Evolutionary conservation across 2,888 invertebrate species (phyloP), one percentile per base, ranked within the genome.

Genomic region (Melikaiella ostensackeni): DNA sequence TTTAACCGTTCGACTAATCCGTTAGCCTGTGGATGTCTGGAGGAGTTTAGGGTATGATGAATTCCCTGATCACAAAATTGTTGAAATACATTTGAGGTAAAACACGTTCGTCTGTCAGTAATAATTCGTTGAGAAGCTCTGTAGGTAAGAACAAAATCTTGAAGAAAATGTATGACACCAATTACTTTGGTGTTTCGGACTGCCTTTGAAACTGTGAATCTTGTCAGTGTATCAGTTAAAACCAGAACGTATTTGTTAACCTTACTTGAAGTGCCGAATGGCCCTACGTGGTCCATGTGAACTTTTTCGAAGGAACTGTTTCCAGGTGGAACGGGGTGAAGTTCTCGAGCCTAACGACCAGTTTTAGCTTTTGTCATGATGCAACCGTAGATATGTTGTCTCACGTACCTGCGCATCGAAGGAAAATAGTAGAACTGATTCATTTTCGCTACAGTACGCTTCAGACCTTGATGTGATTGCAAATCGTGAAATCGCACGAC

Each of bases 351-450:
- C 16, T 55, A n/a, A 13, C n/a, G 42, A 3, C 78, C 80, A 0
- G 61, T 24, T 55, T 75, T 78, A 0, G 13, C 19, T 50, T 81
- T 80, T 8, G 59, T 30, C 19, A 80, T 13, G 2, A 80, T 80
- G 27, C 79, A 79, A 21, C 75, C 73, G n/a, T 19, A 16, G 8
- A 82, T 77, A n/a, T 82, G 82, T 2, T 76, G 1, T 19, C 35
- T 24, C 9, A 77, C 79, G 55, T 80, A 80, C 4, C 35, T 50
- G 9, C 77, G n/a, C 30, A 83, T 35, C 9, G 74, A 30, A 9
- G 75, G 74, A 64, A 82, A 81, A 57, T 77, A 78, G 62, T 82
- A 80, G 42, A 55, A 75, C 13, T 42, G 4, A 19, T 50, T 11
- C 24, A 82, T 78, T 16, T 73, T 24, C 1, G 74, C 21, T 9